Evolutionary conservation across 1,140 invertebrate species (phyloP), one percentile per base, ranked within the genome.

Genomic region (Drosophila kepulauana): DNA sequence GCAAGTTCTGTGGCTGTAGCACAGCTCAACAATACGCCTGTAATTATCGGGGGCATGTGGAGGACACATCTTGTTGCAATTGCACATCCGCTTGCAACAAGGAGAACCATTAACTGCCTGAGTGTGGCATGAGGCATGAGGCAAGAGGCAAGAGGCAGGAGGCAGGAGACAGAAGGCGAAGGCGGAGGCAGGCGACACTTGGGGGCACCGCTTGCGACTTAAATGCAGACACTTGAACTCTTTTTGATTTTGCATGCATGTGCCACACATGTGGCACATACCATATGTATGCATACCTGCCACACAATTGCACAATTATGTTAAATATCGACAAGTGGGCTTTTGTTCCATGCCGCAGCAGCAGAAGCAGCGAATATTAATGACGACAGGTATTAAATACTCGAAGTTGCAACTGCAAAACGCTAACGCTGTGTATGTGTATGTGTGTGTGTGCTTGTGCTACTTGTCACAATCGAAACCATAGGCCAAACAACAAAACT

Each of bases 321-420:
- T 88, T 88, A 88, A 88, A 88, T 88, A 88, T 88, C 84, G 84
- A 88, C 84, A 88, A 88, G 84, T 88, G 85, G 73, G 56, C 78
- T 86, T 86, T 85, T 85, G 81, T 85, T 86, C 80, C 81, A 51
- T 64, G 54, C 69, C 51, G 59, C 61, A 54, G 52, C 52, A 15
- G 20, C 46, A 41, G 59, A 52, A 52, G 52, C 52, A 30, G 20
- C 48, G 43, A 75, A 79, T 77, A 73, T 74, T 74, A 79, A 77
- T 77, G 75, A 75, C 75, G 75, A 71, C 68, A 63, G 71, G 66
- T 89, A 88, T 88, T 88, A 88, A 88, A 66, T 73, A 89, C 84
- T 88, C 80, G 81, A 75, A 78, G 75, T 28, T 63, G 38, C 58
- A 10, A 38, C 15, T 54, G 33, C 56, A 51, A 33, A 33, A 28